Conservation (phyloP, 1,140 invertebrate species). For the Samia ricini region DNA sequence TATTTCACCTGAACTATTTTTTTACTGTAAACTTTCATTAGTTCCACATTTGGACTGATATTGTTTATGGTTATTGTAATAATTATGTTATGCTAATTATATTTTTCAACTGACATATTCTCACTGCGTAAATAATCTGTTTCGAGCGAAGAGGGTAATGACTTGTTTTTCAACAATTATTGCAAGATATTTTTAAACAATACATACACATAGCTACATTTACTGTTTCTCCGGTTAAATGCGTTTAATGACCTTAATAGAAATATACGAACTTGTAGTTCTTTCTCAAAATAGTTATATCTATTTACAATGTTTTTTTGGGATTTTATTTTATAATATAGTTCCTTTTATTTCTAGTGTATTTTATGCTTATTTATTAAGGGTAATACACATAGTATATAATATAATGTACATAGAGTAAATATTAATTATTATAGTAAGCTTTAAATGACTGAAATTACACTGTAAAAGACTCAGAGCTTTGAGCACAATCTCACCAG, state of each 20-base stretch:
- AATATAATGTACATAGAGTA: no score
- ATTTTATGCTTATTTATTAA: no score
- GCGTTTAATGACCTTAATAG: not conserved
- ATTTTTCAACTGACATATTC: not conserved
- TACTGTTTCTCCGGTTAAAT: not conserved
- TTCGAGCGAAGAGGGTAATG: not conserved
- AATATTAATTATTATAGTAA: no score
- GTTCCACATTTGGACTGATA: not conserved
- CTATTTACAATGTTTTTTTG: not conserved
- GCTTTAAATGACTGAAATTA: no score
- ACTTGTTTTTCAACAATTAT: conserved; percentile 1
- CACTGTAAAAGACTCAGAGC: no score
- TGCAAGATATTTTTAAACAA: not conserved
- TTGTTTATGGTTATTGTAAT: not conserved
- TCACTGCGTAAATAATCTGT: not conserved
- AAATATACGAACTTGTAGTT: not conserved
- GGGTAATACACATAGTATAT: no score
- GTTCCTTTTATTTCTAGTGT: no score
- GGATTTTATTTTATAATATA: not conserved
- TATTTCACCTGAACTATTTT: not conserved
- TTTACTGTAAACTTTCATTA: not conserved
- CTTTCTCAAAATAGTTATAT: not conserved
- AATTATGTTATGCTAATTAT: no score
- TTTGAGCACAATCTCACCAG: no score
- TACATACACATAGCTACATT: not conserved